A percentile compares a stretch with the other conserved stretches of the same genome.
Conservation (phyloP, 2,888 invertebrate genomes). For the Lymantria dispar region DNA sequence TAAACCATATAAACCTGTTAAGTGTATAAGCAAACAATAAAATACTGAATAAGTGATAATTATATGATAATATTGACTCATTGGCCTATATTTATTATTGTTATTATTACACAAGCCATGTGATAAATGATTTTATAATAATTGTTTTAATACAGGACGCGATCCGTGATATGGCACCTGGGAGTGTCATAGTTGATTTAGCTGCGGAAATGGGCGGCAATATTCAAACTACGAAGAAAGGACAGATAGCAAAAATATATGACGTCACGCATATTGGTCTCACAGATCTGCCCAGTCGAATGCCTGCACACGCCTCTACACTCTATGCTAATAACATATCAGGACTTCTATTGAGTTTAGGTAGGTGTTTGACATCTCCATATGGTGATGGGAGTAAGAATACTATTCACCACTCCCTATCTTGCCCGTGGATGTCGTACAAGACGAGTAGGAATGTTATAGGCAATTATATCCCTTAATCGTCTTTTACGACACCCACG, state of each 20-base stretch:
- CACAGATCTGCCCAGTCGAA: conserved; percentile 91
- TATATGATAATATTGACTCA: not conserved
- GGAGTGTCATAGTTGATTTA: conserved; percentile 94
- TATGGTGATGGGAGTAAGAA: too few relatives aligned
- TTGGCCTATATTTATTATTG: not conserved
- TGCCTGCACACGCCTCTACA: conserved; percentile 93
- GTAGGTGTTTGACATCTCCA: too few relatives aligned
- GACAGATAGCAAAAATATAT: conserved; percentile 87
- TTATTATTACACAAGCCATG: not conserved
- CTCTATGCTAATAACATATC: conserved; percentile 96
- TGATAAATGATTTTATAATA: not conserved
- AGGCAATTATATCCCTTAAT: too few relatives aligned
- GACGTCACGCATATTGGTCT: conserved; percentile 93
- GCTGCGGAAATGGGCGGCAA: conserved; percentile 96
- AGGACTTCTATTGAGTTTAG: conserved; percentile 91
- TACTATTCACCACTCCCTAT: too few relatives aligned
- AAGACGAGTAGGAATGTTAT: too few relatives aligned
- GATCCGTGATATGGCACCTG: conserved; percentile 91
- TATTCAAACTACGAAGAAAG: conserved; percentile 90
- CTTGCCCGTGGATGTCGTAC: too few relatives aligned
- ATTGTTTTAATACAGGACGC: conserved; percentile 84
- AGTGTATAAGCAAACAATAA: not conserved
- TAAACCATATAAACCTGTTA: not conserved
- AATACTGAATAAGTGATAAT: not conserved
- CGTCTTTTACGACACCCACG: too few relatives aligned